Base-by-base conservation (phyloP, 2,888 invertebrate genomes). In the Mallateleia sp. region DNA sequence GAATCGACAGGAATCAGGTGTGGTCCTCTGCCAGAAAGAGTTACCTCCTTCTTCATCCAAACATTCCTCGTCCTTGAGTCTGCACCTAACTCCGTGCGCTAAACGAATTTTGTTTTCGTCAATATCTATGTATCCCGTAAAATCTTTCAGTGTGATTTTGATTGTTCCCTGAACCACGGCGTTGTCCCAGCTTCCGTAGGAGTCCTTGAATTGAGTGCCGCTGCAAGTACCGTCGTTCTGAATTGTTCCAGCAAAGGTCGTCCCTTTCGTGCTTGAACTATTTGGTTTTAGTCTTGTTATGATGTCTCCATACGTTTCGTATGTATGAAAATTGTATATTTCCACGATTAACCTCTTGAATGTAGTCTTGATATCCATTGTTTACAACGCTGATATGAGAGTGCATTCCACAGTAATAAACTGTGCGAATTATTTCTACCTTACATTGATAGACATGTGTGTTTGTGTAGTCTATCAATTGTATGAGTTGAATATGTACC, bases 121-220 rank as follows among this genome's bases (percentile, higher is more conserved):
- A 0, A 60, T 1, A 8, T 58, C 9, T 0, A 69, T 25, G 8
- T 15, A n/a, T 14, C 38, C 78, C 0, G 11, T 25, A 22, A 38
- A 78, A 50, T 78, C 78, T 7, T 6, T 18, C 6, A 78, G 8
- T 1, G 58, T 58, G 11, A 78, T 56, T 20, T 66, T 78, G 0
- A 78, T 38, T 22, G 28, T 54, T 22, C 32, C 52, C 15, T 54
- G 34, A 15, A 64, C 64, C n/a, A 47, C n/a, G 38, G 45, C 64
- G 22, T 64, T n/a, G n/a, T 24, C 9, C 64, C 64, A 64, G 8
- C 18, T 20, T 24, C 64, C 64, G 15, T 45, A 64, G 14, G 8
- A 6, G 20, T 47, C 64, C 2, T 11, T 25, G n/a, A 15, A 64
- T 7, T n/a, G 5, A 15, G 14, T 25, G 9, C 64, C 64, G 2